Base-by-base conservation (phyloP, 2,113 vertebrate genomes). In the Vombatus ursinus region DNA sequence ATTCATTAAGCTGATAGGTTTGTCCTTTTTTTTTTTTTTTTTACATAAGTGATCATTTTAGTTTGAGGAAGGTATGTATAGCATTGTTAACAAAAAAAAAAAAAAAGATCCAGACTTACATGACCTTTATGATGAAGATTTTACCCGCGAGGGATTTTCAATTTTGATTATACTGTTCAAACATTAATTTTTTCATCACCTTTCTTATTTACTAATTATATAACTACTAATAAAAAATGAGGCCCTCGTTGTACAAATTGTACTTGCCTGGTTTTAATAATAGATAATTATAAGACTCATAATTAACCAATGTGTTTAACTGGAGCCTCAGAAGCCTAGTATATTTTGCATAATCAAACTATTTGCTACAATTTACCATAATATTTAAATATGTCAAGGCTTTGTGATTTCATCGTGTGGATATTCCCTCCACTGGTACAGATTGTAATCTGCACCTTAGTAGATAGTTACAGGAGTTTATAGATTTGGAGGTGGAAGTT, bases 61-160 rank as follows among this genome's bases (percentile, higher is more conserved):
- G 95, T 96, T 98, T 96, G 54, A 97, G 94, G 25, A 96, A 96
- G 49, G 31, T 84, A 23, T 23, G n/a, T 97, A 95, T 50, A 93
- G 93, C 54, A 96, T 96, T 97, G 96, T 95, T 95, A 26, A n/a
- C n/a, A 53, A 53, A 53, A 25, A 51, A 10, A 25, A 12, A 31
- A 94, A 96, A 97, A 95, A 48, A 96, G 91, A 94, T 94, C 44
- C 48, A 94, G 50, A 91, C 96, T 94, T 54, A 97, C 96, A 92
- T 48, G 3, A 93, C 68, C 95, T 96, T 96, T 97, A 96, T 96
- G 96, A 93, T 92, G 91, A 97, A 95, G 50, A 96, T 98, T 97
- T 96, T 90, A 89, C 31, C 51, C 94, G n/a, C 19, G 51, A 91
- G 95, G 95, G 90, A 50, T 16, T 94, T 23, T 96, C 89, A 50